Evolutionary conservation across 35 echinoderm and acorn worm species (phyloP).

Genomic region (Apostichopus japonicus): DNA sequence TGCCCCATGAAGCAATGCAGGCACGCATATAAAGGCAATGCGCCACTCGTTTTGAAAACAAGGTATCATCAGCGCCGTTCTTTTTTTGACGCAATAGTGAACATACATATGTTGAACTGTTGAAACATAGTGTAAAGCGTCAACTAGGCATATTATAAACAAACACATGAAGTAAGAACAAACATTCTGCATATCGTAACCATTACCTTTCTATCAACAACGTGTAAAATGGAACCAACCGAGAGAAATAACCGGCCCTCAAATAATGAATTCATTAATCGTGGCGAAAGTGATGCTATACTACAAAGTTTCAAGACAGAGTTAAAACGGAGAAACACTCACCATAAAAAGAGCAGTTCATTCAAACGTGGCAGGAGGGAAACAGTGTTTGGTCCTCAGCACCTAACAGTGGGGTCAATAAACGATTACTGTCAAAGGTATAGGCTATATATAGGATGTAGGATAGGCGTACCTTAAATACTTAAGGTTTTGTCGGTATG

Average conservation of each 20-base stretch:
- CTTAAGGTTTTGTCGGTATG: too few species aligned
- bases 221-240: neutral
- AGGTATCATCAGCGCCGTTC: neutral
- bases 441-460: too few species aligned
- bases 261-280: neutral
- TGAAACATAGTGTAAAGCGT: neutral
- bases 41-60: neutral
- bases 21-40: too few species aligned
- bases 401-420: neutral
- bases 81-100: neutral
- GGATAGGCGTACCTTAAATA: too few species aligned
- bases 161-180: too few species aligned
- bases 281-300: neutral
- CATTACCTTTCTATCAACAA: too few species aligned
- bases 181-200: too few species aligned
- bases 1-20: too few species aligned
- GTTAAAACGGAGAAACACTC: conserved; percentile 30
- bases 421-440: neutral
- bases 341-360: neutral
- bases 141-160: too few species aligned
- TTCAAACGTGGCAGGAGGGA: conserved; percentile 7
- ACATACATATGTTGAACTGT: neutral
- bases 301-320: conserved; percentile 22
- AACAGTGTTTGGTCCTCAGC: conserved; percentile 39
- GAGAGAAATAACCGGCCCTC: neutral